Percentiles rank a stretch among this genome's conserved stretches.
phyloP scores from a whole-genome alignment of 2,888 invertebrate species.

The Dasypogon diadema region DNA sequence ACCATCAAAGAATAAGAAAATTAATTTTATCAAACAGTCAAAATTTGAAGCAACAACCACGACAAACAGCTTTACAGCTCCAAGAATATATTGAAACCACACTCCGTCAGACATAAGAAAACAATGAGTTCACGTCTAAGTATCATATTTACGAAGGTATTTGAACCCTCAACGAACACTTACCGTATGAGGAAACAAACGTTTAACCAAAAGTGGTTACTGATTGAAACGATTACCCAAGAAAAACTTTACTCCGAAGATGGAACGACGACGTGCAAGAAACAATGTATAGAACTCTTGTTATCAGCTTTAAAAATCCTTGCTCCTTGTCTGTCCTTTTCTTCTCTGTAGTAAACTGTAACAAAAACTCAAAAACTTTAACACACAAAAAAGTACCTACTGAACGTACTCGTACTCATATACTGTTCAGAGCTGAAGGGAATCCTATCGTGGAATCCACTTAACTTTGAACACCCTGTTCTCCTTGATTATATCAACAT shows the following conservation, averaged over 20 bases:
- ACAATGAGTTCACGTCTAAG: no score
- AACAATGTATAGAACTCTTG: no score
- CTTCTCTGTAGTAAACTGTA: no score
- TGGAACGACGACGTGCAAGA: not conserved
- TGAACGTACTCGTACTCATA: not conserved
- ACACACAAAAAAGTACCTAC: not conserved
- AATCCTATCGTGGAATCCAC: constrained; percentile 26
- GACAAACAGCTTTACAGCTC: no score
- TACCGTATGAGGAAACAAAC: not conserved
- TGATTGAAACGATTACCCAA: constrained; percentile 18
- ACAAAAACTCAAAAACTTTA: not conserved
- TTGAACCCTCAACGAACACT: not conserved
- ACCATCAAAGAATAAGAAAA: no score
- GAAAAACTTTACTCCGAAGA: not conserved
- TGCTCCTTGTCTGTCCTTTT: no score
- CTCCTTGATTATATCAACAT: constrained; percentile 19
- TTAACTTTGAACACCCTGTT: constrained; percentile 21
- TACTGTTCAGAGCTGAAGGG: not conserved
- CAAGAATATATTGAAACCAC: no score
- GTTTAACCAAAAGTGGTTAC: constrained; percentile 35
- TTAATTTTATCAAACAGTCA: no score
- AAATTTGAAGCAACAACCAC: no score
- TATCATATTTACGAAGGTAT: no score
- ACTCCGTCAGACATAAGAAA: no score
- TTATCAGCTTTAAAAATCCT: no score